Evolutionary conservation across 2,113 vertebrate species (phyloP).

Genomic region (Gopherus flavomarginatus): DNA sequence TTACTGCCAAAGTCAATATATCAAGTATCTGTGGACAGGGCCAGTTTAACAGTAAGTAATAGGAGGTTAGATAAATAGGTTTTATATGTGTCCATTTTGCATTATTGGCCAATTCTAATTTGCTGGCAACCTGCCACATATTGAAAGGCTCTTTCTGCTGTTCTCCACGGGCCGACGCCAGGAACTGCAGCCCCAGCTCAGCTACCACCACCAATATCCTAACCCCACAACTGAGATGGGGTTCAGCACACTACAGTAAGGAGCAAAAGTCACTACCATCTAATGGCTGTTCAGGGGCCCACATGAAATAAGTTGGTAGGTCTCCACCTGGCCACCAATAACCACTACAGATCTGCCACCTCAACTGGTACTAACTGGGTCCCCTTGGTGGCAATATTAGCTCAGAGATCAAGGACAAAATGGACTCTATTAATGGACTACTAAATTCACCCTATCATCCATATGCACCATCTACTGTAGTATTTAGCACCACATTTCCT

Average conservation of each 20-base stretch:
- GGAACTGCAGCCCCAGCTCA: not conserved
- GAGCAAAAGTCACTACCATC: fast-evolving
- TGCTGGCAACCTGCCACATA: not conserved
- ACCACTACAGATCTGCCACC: not conserved
- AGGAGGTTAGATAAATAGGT: not conserved
- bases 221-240: not conserved
- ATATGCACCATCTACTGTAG: fast-evolving
- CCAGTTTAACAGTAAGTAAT: not conserved
- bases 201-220: not conserved
- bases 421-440: not conserved
- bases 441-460: not conserved
- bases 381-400: not conserved
- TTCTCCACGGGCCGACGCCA: not conserved
- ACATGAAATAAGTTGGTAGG: fast-evolving
- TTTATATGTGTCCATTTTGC: not conserved
- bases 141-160: not conserved
- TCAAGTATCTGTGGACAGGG: not conserved
- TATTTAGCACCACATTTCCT: fast-evolving
- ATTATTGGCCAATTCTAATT: not conserved
- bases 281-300: not conserved
- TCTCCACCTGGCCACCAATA: too few relatives aligned
- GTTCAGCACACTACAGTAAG: not conserved
- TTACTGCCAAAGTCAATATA: constrained; percentile 14
- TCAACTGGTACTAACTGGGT: not conserved
- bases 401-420: not conserved